Evolutionary conservation across 1,140 invertebrate genomes (phyloP), one percentile per base, ranked within the genome.

Genomic region (Drosophila subobscura): DNA sequence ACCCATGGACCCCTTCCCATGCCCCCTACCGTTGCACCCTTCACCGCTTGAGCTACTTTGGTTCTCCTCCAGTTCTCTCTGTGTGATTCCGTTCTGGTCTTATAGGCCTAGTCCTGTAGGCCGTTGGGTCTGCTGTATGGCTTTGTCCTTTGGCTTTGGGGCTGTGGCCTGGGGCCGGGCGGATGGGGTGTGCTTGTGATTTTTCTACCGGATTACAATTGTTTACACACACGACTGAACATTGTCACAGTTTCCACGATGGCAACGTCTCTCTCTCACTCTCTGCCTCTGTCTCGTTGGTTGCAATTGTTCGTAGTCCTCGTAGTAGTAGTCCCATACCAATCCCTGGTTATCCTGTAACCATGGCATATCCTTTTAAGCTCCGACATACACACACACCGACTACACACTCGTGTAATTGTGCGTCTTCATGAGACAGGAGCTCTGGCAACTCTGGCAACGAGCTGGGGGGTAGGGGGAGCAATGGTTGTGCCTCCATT

Each of bases 141-240:
- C 54, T 79, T 79, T 55, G 53, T 77, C 56, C 60, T 57, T 53
- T 78, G 50, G 60, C 51, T 57, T 51, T 53, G 50, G 20, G 41
- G 37, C 46, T 57, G 44, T 29, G 55, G 37, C 70, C 14, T 10
- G 29, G 29, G 29, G 29, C 29, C 29, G 25, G 25, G 25, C 1
- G 5, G 5, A 5, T 54, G 29, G 71, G 51, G 63, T 58, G 57
- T 70, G 77, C 72, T 77, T 84, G 79, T 84, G 79, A 84, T 84
- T 84, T 84, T 76, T 84, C 79, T 84, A 84, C 79, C 79, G 79
- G 79, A 79, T 84, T 84, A 84, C 79, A 84, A 84, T 84, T 84
- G 79, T 84, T 84, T 79, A 84, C 79, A 84, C 80, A 84, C 79
- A 84, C 79, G 79, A 84, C 57, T 84, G 79, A 83, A 84, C 79